Evolutionary conservation across 2,113 vertebrate species (phyloP).

Genomic region (Podarcis cretensis): DNA sequence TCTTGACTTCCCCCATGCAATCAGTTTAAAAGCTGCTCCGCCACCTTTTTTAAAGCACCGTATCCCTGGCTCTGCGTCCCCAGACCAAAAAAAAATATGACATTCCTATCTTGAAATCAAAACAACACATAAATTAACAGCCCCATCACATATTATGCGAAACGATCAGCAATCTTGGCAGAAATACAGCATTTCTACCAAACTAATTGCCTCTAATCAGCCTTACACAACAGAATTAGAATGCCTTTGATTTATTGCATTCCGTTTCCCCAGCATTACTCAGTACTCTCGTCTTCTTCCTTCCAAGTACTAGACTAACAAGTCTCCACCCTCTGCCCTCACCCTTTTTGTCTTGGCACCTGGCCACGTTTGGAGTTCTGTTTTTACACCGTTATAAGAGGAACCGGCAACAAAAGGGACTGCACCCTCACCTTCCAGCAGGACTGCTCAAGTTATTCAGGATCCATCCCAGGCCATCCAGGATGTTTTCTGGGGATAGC

Average conservation of each 20-base stretch:
- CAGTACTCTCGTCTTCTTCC: background rate
- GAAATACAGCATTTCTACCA: background rate
- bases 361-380: background rate
- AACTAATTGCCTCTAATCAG: slow-evolving; percentile 5
- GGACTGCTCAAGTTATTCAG: background rate
- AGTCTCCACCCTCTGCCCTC: background rate
- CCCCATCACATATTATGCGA: background rate
- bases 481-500: no score
- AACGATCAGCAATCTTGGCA: background rate
- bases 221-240: slow-evolving; percentile 4
- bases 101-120: background rate
- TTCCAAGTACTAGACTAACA: background rate
- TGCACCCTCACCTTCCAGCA: background rate
- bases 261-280: background rate
- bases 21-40: no score
- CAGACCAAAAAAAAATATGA: background rate
- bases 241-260: slow-evolving; percentile 8
- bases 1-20: no score
- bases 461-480: background rate
- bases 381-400: background rate
- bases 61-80: background rate
- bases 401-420: background rate
- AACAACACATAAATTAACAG: background rate
- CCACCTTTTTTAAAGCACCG: no score
- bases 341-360: background rate